Conservation (phyloP, 2,888 invertebrate genomes). For the Epistrophella euchroma region DNA sequence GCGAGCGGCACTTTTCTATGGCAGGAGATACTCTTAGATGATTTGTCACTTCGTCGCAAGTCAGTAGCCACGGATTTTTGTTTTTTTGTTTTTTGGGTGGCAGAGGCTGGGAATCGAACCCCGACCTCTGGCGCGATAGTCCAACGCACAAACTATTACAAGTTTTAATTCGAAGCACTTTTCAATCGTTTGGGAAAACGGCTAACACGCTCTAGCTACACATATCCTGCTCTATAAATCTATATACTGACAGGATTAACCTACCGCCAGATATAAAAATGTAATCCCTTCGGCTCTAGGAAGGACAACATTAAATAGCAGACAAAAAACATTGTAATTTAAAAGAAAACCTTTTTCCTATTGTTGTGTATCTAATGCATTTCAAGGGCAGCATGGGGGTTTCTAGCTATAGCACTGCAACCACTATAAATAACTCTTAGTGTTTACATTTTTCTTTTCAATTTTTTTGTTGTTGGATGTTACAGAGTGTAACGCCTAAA, state of each 20-base stretch:
- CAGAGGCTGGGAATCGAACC: too few relatives aligned
- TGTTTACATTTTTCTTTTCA: background rate
- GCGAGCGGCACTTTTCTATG: too few relatives aligned
- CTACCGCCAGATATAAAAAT: background rate
- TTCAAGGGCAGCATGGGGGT: slow-evolving; percentile 2
- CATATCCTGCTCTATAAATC: too few relatives aligned
- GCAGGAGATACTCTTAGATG: too few relatives aligned
- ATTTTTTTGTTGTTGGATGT: background rate
- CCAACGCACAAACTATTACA: too few relatives aligned
- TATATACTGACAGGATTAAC: background rate
- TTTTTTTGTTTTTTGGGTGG: too few relatives aligned
- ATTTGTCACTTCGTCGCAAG: too few relatives aligned
- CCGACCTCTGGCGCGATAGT: too few relatives aligned
- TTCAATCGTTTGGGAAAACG: too few relatives aligned
- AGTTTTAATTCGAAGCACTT: too few relatives aligned
- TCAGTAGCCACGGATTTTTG: too few relatives aligned
- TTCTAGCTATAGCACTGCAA: background rate
- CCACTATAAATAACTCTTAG: slow-evolving; percentile 5
- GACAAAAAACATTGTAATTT: slow-evolving; percentile 9
- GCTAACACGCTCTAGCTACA: too few relatives aligned
- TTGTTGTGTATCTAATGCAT: slow-evolving; percentile 8
- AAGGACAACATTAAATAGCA: background rate
- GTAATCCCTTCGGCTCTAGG: background rate
- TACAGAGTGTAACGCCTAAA: background rate
- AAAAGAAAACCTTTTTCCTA: slow-evolving; percentile 6